Conservation (phyloP, 2,113 vertebrate species). For the Heterocephalus glaber region DNA sequence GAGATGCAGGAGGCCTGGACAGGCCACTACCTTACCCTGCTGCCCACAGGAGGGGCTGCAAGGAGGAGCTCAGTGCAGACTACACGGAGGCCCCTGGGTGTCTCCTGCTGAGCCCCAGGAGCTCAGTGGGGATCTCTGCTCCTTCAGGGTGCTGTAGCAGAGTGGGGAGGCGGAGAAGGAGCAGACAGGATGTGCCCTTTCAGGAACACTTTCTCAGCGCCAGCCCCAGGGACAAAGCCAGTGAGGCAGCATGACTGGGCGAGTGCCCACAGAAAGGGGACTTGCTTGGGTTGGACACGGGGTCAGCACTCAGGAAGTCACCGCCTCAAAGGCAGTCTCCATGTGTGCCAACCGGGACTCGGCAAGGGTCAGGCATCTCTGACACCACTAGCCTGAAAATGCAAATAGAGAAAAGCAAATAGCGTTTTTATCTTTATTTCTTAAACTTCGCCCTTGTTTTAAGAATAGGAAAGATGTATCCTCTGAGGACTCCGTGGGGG, state of each 20-base stretch:
- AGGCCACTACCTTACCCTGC: neutral
- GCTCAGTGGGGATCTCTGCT: neutral
- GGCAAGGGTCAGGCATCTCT: neutral
- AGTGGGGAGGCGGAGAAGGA: neutral
- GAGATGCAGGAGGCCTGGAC: neutral
- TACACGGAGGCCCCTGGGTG: neutral
- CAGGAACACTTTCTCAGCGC: neutral
- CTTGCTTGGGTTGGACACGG: neutral
- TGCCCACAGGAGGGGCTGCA: neutral
- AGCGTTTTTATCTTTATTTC: neutral
- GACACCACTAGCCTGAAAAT: neutral
- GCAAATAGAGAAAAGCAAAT: neutral
- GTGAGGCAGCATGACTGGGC: fast-evolving
- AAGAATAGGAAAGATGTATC: neutral
- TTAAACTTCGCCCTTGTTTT: neutral
- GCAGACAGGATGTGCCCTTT: fast-evolving
- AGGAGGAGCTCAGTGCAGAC: neutral
- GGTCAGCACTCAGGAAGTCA: fast-evolving
- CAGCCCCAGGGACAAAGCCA: neutral
- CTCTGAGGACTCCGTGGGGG: neutral
- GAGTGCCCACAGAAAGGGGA: neutral
- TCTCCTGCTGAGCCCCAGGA: fast-evolving
- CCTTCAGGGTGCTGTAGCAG: neutral
- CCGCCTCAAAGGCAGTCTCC: neutral
- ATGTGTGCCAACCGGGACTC: fast-evolving